phyloP scores from a whole-genome alignment of 2,888 invertebrate species.

The Miltochrista miniata region DNA sequence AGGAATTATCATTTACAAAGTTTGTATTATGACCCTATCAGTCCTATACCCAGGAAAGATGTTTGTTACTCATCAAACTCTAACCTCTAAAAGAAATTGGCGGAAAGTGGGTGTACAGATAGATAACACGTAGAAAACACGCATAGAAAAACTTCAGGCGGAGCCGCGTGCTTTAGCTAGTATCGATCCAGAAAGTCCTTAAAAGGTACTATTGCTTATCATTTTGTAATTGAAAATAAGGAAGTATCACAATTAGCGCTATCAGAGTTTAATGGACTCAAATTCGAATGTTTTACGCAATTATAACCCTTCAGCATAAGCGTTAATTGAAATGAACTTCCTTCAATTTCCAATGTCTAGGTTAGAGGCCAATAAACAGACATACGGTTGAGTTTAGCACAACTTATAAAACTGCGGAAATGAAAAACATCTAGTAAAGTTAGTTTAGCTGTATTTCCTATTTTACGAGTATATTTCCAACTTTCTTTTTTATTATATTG shows the following conservation, averaged over 20 bases:
- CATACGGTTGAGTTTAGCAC: background rate
- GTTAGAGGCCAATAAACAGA: slow-evolving; percentile 4
- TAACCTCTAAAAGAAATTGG: too few species aligned
- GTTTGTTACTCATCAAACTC: too few species aligned
- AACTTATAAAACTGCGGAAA: background rate
- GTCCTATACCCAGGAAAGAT: too few species aligned
- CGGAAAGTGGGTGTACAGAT: too few species aligned
- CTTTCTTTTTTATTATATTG: background rate
- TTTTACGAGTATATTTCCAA: background rate
- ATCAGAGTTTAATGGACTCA: slow-evolving; percentile 17
- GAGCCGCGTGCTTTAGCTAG: too few species aligned
- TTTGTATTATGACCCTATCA: too few species aligned
- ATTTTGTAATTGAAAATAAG: slow-evolving; percentile 6
- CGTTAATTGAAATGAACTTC: slow-evolving; percentile 41
- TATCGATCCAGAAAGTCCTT: background rate
- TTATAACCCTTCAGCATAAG: slow-evolving; percentile 22
- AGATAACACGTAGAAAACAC: too few species aligned
- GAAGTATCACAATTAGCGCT: slow-evolving; percentile 34
- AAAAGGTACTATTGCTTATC: too few species aligned
- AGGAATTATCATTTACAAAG: too few species aligned
- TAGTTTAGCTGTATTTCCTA: background rate
- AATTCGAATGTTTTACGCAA: slow-evolving; percentile 29
- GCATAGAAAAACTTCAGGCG: too few species aligned
- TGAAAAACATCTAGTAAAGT: background rate
- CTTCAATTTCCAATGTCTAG: slow-evolving; percentile 36